Base-by-base conservation (phyloP, 2,113 vertebrate genomes). In the Chionomys nivalis region DNA sequence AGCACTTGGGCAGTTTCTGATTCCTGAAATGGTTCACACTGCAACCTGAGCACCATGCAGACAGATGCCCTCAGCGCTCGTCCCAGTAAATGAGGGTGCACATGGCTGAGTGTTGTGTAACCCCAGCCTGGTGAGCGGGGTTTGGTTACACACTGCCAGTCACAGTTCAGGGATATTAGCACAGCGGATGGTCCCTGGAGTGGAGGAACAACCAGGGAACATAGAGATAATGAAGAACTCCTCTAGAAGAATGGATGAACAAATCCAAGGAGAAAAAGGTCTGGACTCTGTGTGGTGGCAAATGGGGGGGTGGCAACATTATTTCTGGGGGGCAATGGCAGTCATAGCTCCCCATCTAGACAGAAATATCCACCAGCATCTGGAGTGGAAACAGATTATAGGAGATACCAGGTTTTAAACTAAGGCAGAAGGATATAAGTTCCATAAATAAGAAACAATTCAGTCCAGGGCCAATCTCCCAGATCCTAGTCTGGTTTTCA, bases 1-100 rank as follows among this genome's bases (percentile, higher is more conserved):
- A 31, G 83, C 87, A 66, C 28, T 93, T 44, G n/a, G 58, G 75
- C 65, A 47, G 94, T 89, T 87, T 95, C 90, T n/a, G 91, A 91
- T 94, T 96, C 92, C 94, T 44, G 26, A 81, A 77, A 66, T 3
- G 55, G 47, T 63, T 97, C 93, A 76, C 58, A 1, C 0, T 79
- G 82, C 2, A 75, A 52, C 68, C 8, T 61, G 83, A 95, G 79
- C 24, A 36, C 66, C 39, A 39, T 65, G n/a, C 66, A 91, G 86
- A n/a, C 26, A 10, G n/a, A 82, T 14, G 39, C 72, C 73, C 94
- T 73, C 0, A 31, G 89, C 78, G 8, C 49, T 76, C 19, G 31
- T 17, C 73, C 79, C 68, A 6, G 14, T 75, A 52, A 33, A 70
- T 33, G 42, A 68, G 42, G 7, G 39, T n/a, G 49, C 42, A 10